Conservation (phyloP, 2,797 vertebrate species). For the Graptemys geographica region DNA sequence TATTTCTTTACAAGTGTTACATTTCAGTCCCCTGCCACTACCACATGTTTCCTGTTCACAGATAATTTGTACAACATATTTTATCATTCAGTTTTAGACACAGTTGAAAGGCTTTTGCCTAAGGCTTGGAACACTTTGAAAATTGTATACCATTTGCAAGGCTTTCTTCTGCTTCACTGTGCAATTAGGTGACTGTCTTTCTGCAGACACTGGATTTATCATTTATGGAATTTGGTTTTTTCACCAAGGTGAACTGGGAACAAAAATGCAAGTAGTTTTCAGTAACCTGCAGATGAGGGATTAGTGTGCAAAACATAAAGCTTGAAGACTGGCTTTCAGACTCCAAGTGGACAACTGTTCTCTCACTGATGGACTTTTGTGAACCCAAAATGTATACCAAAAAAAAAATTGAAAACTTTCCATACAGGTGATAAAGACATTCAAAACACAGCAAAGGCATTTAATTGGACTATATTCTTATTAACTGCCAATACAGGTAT, state of each 20-base stretch:
- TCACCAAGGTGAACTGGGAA: slow-evolving; percentile 81
- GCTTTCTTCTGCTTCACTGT: slow-evolving; percentile 88
- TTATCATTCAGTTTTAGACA: slow-evolving; percentile 91
- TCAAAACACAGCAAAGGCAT: slow-evolving; percentile 2
- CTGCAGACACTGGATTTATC: slow-evolving; percentile 84
- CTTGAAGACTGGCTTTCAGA: slow-evolving; percentile 58
- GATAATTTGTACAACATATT: slow-evolving; percentile 92
- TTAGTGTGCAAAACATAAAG: slow-evolving; percentile 68
- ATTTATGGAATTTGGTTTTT: slow-evolving; percentile 74
- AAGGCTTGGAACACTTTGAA: slow-evolving; percentile 92
- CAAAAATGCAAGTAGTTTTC: slow-evolving; percentile 67
- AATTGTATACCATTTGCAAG: slow-evolving; percentile 89
- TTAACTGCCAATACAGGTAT: background rate
- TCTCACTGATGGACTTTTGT: slow-evolving; percentile 65
- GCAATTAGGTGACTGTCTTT: slow-evolving; percentile 89
- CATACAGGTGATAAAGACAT: background rate
- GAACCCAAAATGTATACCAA: slow-evolving; percentile 39
- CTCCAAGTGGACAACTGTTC: slow-evolving; percentile 10
- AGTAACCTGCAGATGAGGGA: slow-evolving; percentile 62
- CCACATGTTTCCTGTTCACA: slow-evolving; percentile 90
- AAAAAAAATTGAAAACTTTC: background rate
- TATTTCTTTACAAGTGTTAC: slow-evolving; percentile 89
- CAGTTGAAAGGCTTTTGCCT: slow-evolving; percentile 91
- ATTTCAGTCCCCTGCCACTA: slow-evolving; percentile 88
- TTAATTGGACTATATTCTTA: background rate